phyloP scores from a whole-genome alignment of 2,113 vertebrate species.

The Gallinago undulata region DNA sequence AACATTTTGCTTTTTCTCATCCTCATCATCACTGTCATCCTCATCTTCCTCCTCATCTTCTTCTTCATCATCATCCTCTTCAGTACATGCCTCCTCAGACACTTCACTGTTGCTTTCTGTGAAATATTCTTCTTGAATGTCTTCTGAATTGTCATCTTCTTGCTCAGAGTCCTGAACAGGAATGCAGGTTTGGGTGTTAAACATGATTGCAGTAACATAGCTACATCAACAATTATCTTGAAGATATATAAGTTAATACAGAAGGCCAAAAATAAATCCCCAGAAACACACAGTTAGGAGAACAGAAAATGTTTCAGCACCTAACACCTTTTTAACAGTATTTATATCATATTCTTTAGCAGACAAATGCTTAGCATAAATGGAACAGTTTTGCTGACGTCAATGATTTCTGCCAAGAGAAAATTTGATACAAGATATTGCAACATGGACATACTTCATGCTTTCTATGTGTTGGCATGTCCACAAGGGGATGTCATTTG shows the following conservation, averaged over 20 bases:
- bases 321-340: background rate
- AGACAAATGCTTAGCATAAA: background rate
- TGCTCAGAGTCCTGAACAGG: conserved; percentile 71
- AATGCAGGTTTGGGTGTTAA: conserved; percentile 6
- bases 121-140: conserved; percentile 80
- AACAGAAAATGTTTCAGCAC: background rate
- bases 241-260: background rate
- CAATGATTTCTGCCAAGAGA: background rate
- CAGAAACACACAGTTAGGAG: background rate
- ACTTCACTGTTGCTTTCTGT: conserved; percentile 83
- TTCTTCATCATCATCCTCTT: conserved; percentile 74
- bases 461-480: background rate
- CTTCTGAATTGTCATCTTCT: conserved; percentile 78
- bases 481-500: background rate
- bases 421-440: background rate
- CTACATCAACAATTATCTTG: background rate
- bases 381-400: background rate
- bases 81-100: conserved; percentile 72
- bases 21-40: conserved; percentile 68
- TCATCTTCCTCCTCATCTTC: conserved; percentile 52
- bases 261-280: background rate
- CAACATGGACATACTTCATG: background rate
- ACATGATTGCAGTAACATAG: background rate
- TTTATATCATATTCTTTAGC: background rate
- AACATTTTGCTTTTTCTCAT: conserved; percentile 53